Base-by-base conservation (phyloP, 1,140 invertebrate genomes). In the Achatina immaculata region DNA sequence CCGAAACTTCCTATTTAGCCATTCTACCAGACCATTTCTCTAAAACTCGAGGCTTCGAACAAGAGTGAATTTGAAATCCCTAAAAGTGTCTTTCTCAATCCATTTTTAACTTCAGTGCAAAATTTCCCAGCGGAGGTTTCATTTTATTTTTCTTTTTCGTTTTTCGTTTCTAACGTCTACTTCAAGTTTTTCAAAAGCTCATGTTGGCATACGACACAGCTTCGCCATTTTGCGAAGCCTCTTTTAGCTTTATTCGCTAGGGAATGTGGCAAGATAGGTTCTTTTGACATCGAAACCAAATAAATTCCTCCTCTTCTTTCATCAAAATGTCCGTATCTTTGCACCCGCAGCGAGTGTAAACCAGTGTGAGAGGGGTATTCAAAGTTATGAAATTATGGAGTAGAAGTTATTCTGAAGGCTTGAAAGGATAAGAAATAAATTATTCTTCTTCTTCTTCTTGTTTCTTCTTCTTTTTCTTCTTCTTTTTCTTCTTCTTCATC, bases 11-110 rank as follows among this genome's bases (percentile, higher is more conserved):
- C 48, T 55, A 14, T 21, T 55, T 55, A 24, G 48, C 48, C 16
- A 55, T 21, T 55, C 48, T 24, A 55, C 48, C 48, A 14, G 24
- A 55, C 16, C 24, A 21, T 55, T 55, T 55, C 48, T 14, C 48
- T 14, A 55, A 55, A 14, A 55, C 34, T 31, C 28, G 34, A 24
- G n/a, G 65, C 65, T 36, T 66, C 11, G 31, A 66, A 66, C 14
- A n/a, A 4, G 36, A 66, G 65, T 66, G 34, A 66, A 66, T 66
- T 66, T 66, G 21, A 66, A 66, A 66, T 66, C 65, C 65, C 65
- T 66, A 66, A 66, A 66, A 66, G 65, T 66, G 65, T 66, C 65
- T 66, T 66, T 38, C 36, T 16, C 65, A 66, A 66, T 66, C 65
- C 34, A 31, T 7, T 34, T 66, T 34, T 31, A 34, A 34, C 7